phyloP scores from a whole-genome alignment of 1,140 invertebrate genomes.

The Hylaeus volcanicus region DNA sequence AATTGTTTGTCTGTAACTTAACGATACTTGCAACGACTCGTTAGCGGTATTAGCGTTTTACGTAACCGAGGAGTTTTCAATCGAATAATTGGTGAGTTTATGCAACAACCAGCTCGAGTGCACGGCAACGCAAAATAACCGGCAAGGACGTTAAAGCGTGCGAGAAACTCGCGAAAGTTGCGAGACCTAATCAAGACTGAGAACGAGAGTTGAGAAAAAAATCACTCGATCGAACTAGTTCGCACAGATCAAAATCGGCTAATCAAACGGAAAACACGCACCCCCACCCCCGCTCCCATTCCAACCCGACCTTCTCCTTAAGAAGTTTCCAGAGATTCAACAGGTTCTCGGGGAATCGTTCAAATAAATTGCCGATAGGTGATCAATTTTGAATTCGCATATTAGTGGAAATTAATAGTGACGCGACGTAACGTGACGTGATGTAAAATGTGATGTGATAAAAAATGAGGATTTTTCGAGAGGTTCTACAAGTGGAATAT shows the following conservation, averaged over 20 bases:
- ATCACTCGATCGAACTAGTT: neutral
- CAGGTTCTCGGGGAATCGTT: too few relatives aligned
- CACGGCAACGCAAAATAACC: slow-evolving; percentile 27
- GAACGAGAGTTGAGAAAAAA: neutral
- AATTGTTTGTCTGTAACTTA: neutral
- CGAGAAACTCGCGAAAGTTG: slow-evolving; percentile 29
- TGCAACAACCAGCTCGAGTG: slow-evolving; percentile 9
- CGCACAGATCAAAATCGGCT: neutral
- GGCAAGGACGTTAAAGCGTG: slow-evolving; percentile 14
- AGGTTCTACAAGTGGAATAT: neutral
- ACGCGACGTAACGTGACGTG: neutral
- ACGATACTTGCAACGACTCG: neutral
- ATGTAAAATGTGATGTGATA: too few relatives aligned
- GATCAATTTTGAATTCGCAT: too few relatives aligned
- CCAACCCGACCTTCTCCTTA: too few relatives aligned
- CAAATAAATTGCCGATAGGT: too few relatives aligned
- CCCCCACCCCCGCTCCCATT: too few relatives aligned
- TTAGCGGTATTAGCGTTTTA: neutral
- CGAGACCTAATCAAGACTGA: slow-evolving; percentile 19
- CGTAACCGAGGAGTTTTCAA: neutral
- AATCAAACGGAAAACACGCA: too few relatives aligned
- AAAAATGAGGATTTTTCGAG: neutral
- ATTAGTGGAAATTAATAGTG: too few relatives aligned
- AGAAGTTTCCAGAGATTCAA: neutral
- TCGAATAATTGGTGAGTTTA: neutral